Evolutionary conservation across 2,888 invertebrate genomes (phyloP), one percentile per base, ranked within the genome.

Genomic region (Subacronicta megacephala): DNA sequence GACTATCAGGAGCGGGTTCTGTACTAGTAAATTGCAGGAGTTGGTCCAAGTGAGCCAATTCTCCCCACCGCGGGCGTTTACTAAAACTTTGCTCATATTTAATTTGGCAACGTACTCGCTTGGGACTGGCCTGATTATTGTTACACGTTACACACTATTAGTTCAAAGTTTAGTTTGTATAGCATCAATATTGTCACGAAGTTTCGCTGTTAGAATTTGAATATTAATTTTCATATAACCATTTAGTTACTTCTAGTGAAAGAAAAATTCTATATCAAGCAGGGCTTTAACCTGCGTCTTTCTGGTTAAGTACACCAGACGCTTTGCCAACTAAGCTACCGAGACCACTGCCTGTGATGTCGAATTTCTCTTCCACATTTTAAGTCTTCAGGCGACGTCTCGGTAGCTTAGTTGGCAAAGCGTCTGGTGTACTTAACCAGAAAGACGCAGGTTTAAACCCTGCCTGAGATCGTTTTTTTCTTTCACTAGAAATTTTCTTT

Each of bases 21-120:
- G 70, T 62, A 61, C 59, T 41, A 58, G 61, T 76, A 73, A 77
- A 77, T 77, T 77, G 66, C 67, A 59, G 29, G 62, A 74, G 71
- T 77, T 77, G 66, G 63, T 50, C 47, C 58, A 64, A 75, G 76
- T 64, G 72, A 51, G 53, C 76, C 76, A 75, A 75, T 75, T 66
- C 52, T 9, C 63, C 61, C 45, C 53, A 63, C 61, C 57, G 58
- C 57, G 54, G 54, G 67, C 65, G 72, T 76, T 73, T 44, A 51
- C 54, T 57, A 50, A 70, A 80, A 79, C 76, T 80, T 79, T 65
- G 47, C 62, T 64, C 71, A 76, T 79, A 79, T 79, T 79, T 79
- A 79, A 79, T 79, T 79, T 79, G 72, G 75, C 72, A 69, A 36
- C 64, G 38, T 47, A 62, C 58, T 56, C 70, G 47, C 59, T 56